These are phyloP conservation scores for Aphis gossypii DNA, from an alignment of 1,140 invertebrate genomes.

Conservation along the genomic window DNA sequence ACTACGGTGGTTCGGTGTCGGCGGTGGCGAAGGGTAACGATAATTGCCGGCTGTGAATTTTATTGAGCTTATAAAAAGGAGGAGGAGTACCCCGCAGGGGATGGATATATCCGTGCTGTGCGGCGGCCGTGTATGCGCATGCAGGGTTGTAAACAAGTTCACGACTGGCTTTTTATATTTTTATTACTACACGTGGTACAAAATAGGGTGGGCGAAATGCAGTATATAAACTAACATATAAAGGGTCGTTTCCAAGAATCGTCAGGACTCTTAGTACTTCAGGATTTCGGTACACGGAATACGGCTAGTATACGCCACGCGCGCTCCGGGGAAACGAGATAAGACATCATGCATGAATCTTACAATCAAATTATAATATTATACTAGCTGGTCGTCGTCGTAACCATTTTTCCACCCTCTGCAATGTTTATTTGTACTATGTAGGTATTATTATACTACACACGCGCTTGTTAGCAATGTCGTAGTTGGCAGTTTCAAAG, in stretches of 20 bases:
- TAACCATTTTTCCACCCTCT: slow-evolving; percentile 6
- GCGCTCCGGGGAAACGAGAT: not conserved
- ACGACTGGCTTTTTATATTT: slow-evolving; percentile 55
- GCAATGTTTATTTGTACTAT: not conserved
- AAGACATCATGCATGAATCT: slow-evolving; percentile 22
- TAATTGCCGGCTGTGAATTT: slow-evolving; percentile 46
- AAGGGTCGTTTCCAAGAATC: slow-evolving; percentile 30
- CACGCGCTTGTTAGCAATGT: not conserved
- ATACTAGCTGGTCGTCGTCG: not conserved
- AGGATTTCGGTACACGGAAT: not conserved
- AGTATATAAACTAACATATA: not conserved
- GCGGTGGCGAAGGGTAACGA: not conserved
- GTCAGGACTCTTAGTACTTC: not conserved
- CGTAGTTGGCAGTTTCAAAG: not conserved
- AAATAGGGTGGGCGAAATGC: not conserved
- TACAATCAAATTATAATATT: slow-evolving; percentile 32
- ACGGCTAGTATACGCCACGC: not conserved
- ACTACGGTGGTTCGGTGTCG: not conserved
- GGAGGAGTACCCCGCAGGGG: not conserved
- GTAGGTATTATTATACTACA: not conserved
- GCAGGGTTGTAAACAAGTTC: slow-evolving; percentile 50
- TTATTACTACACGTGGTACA: slow-evolving; percentile 33
- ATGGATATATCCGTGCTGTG: not conserved
- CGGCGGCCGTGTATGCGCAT: not conserved
- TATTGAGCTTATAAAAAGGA: slow-evolving; percentile 56